Evolutionary conservation across 1,140 invertebrate species (phyloP).

Genomic region (Eubasilissa regina): DNA sequence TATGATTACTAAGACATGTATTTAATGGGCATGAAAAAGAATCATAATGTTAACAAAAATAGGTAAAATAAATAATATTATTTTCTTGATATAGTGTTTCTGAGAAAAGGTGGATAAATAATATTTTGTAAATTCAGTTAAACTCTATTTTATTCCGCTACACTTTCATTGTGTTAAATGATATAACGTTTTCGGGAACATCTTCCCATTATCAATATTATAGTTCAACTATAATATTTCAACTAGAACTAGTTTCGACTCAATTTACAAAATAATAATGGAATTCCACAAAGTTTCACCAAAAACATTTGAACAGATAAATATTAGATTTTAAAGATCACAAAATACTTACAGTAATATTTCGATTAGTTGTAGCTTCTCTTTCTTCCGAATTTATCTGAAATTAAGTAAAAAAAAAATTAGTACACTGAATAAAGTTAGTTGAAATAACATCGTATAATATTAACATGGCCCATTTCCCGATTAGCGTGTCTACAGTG

Average conservation of each 20-base stretch:
- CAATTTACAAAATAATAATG: too few relatives aligned
- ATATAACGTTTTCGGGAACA: too few relatives aligned
- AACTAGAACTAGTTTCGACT: too few relatives aligned
- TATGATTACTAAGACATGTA: slow-evolving; percentile 4
- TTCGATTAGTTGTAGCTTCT: not conserved
- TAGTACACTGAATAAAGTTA: not conserved
- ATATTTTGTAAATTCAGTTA: too few relatives aligned
- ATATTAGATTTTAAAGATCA: too few relatives aligned
- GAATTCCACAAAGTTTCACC: too few relatives aligned
- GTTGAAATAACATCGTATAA: not conserved
- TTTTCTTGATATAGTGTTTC: not conserved
- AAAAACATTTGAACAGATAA: too few relatives aligned
- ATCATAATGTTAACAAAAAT: slow-evolving; percentile 21
- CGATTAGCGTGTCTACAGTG: slow-evolving; percentile 18
- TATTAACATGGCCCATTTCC: not conserved
- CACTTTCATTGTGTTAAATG: too few relatives aligned
- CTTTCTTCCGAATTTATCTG: slow-evolving; percentile 6
- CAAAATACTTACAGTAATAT: slow-evolving; percentile 11
- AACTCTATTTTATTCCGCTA: too few relatives aligned
- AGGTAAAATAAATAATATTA: not conserved
- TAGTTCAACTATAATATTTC: too few relatives aligned
- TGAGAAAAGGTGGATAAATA: not conserved
- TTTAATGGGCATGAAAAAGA: slow-evolving; percentile 6
- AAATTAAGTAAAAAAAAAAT: slow-evolving; percentile 18
- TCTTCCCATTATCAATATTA: too few relatives aligned